Percentiles rank a stretch among this genome's conserved stretches.
These are phyloP conservation scores for Thelaira solivaga DNA, from an alignment of 2,888 invertebrate species.

Conservation along the genomic window DNA sequence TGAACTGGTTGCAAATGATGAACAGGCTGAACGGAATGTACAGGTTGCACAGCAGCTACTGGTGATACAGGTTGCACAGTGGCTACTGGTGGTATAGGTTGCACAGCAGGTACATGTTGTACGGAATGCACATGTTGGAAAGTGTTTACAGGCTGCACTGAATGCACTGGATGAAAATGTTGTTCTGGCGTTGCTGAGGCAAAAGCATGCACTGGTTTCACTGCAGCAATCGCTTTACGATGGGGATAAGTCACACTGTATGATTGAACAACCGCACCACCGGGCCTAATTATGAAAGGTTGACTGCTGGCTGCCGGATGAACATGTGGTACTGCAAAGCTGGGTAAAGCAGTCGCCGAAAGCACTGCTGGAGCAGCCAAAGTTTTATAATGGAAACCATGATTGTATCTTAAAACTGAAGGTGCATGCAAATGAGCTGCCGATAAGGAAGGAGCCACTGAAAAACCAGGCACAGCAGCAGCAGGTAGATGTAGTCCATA, in stretches of 20 bases:
- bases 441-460: conserved; percentile 60
- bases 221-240: conserved; percentile 66
- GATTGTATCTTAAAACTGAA: conserved; percentile 22
- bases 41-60: conserved; percentile 25
- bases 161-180: conserved; percentile 43
- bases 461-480: conserved; percentile 64
- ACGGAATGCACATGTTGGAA: conserved; percentile 18
- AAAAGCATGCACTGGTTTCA: conserved; percentile 47
- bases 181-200: conserved; percentile 51
- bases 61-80: conserved; percentile 39
- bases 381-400: conserved; percentile 39
- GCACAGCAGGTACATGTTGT: conserved; percentile 17
- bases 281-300: conserved; percentile 72
- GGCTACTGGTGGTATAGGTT: conserved; percentile 28
- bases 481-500: conserved; percentile 71
- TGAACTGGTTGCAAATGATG: conserved; percentile 38
- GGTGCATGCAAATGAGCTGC: conserved; percentile 53
- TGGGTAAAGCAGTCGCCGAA: conserved; percentile 30
- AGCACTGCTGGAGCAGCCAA: conserved; percentile 13
- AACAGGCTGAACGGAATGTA: conserved; percentile 24
- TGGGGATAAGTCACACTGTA: conserved; percentile 75
- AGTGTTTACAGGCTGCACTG: conserved; percentile 40
- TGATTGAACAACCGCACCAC: conserved; percentile 73
- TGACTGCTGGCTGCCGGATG: conserved; percentile 61
- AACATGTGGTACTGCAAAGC: conserved; percentile 30